Percentiles rank a stretch among this genome's conserved stretches.
Conservation (phyloP, 2,113 vertebrate species). For the Engraulis encrasicolus region DNA sequence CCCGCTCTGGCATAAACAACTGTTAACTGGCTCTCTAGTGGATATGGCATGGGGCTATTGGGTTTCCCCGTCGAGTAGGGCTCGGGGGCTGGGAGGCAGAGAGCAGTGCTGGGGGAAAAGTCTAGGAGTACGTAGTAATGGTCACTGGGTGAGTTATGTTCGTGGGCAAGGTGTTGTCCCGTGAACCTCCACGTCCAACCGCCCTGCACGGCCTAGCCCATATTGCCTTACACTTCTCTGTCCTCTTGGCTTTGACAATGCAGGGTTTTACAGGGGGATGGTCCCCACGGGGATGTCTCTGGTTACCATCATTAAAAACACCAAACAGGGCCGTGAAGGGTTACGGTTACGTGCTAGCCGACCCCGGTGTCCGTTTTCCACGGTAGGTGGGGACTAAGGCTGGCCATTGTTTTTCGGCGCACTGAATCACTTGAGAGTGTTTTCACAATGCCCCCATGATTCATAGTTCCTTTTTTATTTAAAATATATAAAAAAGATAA, state of each 20-base stretch:
- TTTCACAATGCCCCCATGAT: no score
- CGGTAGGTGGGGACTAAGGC: background rate
- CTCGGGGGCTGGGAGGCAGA: no score
- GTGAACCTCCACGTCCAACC: conserved; percentile 6
- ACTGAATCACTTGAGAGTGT: background rate
- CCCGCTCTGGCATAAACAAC: conserved; percentile 25
- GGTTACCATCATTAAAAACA: conserved; percentile 1
- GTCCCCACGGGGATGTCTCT: background rate
- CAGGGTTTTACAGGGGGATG: background rate
- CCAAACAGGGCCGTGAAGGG: background rate
- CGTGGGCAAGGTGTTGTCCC: conserved; percentile 37
- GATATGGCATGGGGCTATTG: conserved; percentile 30
- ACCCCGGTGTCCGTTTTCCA: background rate
- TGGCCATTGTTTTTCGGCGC: background rate
- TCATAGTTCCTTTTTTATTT: no score
- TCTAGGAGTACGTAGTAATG: conserved; percentile 34
- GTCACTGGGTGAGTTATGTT: conserved; percentile 54
- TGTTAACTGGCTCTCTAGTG: conserved; percentile 34
- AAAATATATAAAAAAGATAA: no score
- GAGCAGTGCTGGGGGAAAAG: no score
- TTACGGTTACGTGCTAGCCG: background rate
- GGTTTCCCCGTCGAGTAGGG: conserved; percentile 9
- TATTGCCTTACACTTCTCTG: background rate
- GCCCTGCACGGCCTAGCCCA: background rate
- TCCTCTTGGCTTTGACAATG: conserved; percentile 2